Conservation (phyloP, 2,888 invertebrate species). For the Cabera pusaria region DNA sequence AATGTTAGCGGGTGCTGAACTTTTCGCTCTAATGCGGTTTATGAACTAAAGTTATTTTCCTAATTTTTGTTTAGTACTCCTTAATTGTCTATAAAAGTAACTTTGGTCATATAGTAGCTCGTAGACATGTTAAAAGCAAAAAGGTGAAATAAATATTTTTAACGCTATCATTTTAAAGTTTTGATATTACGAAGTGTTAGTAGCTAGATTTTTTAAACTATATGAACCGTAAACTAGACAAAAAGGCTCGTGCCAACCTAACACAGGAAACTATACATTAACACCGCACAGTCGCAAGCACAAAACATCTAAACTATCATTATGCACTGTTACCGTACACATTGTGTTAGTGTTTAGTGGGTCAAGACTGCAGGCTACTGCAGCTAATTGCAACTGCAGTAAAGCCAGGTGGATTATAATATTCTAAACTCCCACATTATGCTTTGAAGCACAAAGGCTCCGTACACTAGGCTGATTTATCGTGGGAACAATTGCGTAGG, state of each 20-base stretch:
- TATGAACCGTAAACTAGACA: no score
- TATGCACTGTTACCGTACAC: conserved; percentile 2
- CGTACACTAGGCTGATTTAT: conserved; percentile 5
- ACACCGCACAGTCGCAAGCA: not conserved
- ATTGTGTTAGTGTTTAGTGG: conserved; percentile 26
- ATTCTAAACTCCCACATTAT: conserved; percentile 43
- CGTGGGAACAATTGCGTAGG: conserved; percentile 14
- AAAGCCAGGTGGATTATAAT: conserved; percentile 34
- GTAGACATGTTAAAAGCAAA: no score
- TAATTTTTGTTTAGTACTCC: conserved; percentile 3
- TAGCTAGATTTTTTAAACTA: no score
- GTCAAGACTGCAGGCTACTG: conserved; percentile 29
- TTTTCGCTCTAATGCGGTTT: conserved; percentile 9
- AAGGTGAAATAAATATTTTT: no score
- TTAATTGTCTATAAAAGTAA: not conserved
- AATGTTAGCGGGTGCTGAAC: conserved; percentile 22
- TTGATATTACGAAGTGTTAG: no score
- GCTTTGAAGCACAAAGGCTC: conserved; percentile 17
- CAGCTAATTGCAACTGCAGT: conserved; percentile 36
- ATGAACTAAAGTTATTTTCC: conserved; percentile 2
- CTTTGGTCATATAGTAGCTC: no score
- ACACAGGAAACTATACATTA: no score
- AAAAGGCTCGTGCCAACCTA: no score
- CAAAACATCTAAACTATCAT: no score
- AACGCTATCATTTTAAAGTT: no score